These are phyloP conservation scores for Ceramica pisi DNA, from an alignment of 2,888 invertebrate species.

Conservation along the genomic window DNA sequence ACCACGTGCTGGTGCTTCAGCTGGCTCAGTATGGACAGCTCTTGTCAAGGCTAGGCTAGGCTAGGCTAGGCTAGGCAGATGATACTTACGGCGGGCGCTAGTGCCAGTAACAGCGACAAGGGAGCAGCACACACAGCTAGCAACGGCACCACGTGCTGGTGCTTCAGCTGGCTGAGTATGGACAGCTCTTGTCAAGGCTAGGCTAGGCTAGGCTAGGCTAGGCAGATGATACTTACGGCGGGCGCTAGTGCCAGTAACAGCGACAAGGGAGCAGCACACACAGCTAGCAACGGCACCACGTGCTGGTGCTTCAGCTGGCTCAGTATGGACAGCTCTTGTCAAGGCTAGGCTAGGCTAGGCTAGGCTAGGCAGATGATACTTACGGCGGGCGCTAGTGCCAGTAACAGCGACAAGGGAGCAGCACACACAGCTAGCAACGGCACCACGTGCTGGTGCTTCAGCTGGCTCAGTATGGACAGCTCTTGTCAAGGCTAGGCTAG, in stretches of 20 bases:
- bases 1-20: constrained; percentile 7
- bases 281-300: constrained; percentile 97
- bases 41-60: not conserved
- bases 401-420: constrained; percentile 91
- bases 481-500: not conserved
- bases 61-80: constrained; percentile 73
- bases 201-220: too few relatives aligned
- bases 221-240: constrained; percentile 71
- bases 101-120: constrained; percentile 95
- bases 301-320: constrained; percentile 96
- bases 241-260: constrained; percentile 98
- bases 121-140: constrained; percentile 97
- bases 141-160: constrained; percentile 97
- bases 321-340: constrained; percentile 98
- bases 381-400: not conserved
- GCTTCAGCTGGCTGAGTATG: constrained; percentile 95
- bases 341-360: too few relatives aligned
- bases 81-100: constrained; percentile 93
- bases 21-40: constrained; percentile 1
- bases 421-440: constrained; percentile 87
- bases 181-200: constrained; percentile 68
- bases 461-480: not conserved
- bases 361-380: not conserved
- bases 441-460: constrained; percentile 7
- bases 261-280: constrained; percentile 96